Percentiles rank a stretch among this genome's conserved stretches.
These are phyloP conservation scores for Psittacus erithacus DNA, from an alignment of 2,113 vertebrate genomes.

Conservation along the genomic window DNA sequence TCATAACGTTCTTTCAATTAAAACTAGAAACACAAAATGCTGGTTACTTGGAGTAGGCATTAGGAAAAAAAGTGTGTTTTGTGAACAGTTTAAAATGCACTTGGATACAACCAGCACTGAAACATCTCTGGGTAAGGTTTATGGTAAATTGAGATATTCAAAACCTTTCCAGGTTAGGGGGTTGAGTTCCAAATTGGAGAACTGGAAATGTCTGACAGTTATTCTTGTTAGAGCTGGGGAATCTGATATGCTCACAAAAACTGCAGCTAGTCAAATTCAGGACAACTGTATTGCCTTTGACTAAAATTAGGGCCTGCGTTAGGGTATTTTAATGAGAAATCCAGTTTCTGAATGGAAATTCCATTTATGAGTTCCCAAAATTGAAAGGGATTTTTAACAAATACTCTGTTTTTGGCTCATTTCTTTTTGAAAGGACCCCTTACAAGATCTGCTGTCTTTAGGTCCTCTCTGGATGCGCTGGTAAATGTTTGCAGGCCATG, in stretches of 20 bases:
- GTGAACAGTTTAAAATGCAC: neutral
- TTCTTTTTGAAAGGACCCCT: neutral
- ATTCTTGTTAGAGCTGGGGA: neutral
- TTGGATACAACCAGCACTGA: neutral
- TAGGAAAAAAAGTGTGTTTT: neutral
- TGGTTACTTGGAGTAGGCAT: neutral
- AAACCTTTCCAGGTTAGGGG: neutral
- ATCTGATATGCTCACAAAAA: neutral
- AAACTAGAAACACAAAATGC: neutral
- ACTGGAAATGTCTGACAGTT: neutral
- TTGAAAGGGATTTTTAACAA: neutral
- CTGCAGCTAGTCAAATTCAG: neutral
- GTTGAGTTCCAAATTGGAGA: neutral
- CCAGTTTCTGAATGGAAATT: neutral
- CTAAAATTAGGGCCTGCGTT: neutral
- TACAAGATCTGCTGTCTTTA: neutral
- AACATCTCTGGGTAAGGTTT: neutral
- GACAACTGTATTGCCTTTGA: neutral
- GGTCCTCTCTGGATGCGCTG: neutral
- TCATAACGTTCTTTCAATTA: neutral
- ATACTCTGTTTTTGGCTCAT: neutral
- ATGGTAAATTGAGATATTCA: neutral
- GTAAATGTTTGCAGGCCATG: neutral
- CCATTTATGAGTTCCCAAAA: neutral
- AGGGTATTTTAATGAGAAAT: neutral